Evolutionary conservation across 2,888 invertebrate genomes (phyloP).

Genomic region (Diabrotica balteata): DNA sequence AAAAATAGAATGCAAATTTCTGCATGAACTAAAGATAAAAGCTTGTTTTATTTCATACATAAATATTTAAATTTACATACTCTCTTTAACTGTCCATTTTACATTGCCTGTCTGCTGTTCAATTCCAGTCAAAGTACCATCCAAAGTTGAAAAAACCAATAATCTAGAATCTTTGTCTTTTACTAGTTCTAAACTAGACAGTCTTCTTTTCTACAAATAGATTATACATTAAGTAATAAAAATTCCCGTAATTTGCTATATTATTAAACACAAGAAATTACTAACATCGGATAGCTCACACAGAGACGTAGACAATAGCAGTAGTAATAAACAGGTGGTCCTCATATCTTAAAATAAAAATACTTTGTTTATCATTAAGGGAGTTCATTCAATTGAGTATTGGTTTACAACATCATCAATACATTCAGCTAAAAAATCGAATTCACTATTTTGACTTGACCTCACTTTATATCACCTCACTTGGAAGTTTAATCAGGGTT

Average conservation of each 20-base stretch:
- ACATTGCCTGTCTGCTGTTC: conserved; percentile 84
- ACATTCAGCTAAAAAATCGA: background rate
- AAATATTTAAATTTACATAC: conserved; percentile 61
- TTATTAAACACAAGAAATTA: background rate
- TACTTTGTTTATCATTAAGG: background rate
- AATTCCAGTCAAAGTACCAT: conserved; percentile 91
- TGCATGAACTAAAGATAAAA: conserved; percentile 1
- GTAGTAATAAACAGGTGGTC: conserved; percentile 1
- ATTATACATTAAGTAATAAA: too few relatives aligned
- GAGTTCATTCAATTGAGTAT: background rate
- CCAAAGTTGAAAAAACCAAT: conserved; percentile 89
- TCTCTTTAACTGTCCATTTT: conserved; percentile 91
- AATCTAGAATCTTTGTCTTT: conserved; percentile 72
- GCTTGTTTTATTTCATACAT: background rate
- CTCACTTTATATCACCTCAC: background rate
- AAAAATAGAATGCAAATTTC: background rate
- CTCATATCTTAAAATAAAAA: background rate
- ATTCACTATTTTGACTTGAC: background rate
- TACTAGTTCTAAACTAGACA: conserved; percentile 64
- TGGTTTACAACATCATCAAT: background rate
- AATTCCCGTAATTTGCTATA: too few relatives aligned
- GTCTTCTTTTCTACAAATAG: conserved; percentile 29
- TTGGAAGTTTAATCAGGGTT: too few relatives aligned
- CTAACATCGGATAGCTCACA: background rate
- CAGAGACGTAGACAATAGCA: background rate